These are phyloP conservation scores for Drosophila mulleri DNA, from an alignment of 2,888 invertebrate genomes.

Conservation along the genomic window DNA sequence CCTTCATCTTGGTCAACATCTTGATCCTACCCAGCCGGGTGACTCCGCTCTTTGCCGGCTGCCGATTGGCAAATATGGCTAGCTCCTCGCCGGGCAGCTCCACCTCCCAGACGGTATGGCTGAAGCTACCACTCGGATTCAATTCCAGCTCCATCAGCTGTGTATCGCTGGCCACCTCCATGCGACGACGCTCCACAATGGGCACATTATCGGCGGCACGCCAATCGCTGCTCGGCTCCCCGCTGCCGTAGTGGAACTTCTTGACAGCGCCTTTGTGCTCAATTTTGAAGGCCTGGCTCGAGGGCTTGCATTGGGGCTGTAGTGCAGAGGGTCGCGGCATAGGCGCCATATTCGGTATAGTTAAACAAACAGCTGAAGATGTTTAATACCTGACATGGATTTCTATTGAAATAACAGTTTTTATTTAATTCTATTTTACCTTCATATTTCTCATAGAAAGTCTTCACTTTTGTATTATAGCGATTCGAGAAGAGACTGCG, in stretches of 20 bases:
- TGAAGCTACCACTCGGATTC: constrained; percentile 30
- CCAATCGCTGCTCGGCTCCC: constrained; percentile 52
- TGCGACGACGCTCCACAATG: constrained; percentile 55
- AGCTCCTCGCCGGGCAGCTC: constrained; percentile 28
- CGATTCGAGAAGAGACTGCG: constrained; percentile 61
- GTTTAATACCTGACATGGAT: not conserved
- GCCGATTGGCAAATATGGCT: not conserved
- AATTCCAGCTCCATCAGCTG: constrained; percentile 51
- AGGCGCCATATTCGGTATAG: constrained; percentile 24
- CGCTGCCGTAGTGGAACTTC: constrained; percentile 43
- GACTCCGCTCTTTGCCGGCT: not conserved
- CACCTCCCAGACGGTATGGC: constrained; percentile 61
- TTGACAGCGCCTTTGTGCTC: constrained; percentile 1
- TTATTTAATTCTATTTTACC: constrained; percentile 39
- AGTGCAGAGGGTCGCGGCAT: constrained; percentile 11
- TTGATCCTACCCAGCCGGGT: constrained; percentile 44
- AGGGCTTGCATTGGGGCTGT: not conserved
- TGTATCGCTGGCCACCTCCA: constrained; percentile 36
- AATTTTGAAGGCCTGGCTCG: not conserved
- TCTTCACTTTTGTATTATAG: constrained; percentile 31
- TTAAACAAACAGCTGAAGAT: constrained; percentile 25
- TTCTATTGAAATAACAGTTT: too few species aligned
- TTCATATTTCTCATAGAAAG: constrained; percentile 45
- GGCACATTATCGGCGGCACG: constrained; percentile 52
- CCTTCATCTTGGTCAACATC: constrained; percentile 22